These are phyloP conservation scores for Mycogona germanica DNA, from an alignment of 2,888 invertebrate species.

Conservation along the genomic window DNA sequence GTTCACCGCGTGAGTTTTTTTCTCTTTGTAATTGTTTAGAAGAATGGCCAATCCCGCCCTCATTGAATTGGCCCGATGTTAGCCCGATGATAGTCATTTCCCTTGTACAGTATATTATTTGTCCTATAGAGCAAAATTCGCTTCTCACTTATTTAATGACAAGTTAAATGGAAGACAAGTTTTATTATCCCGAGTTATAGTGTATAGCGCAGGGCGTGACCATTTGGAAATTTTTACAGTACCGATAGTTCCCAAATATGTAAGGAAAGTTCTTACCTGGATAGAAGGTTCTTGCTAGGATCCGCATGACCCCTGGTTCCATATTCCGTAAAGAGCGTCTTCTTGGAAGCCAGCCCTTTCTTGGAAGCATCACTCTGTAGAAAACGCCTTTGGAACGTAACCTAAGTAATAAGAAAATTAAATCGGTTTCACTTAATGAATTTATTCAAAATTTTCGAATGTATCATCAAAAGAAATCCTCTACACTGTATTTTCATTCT, in stretches of 20 bases:
- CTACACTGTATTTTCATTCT: no score
- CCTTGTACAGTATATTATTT: no score
- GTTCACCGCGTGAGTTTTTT: no score
- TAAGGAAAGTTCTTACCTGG: conserved; percentile 28
- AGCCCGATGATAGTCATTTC: no score
- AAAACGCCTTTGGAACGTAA: conserved; percentile 31
- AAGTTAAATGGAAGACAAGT: no score
- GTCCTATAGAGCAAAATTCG: no score
- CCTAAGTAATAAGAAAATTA: conserved; percentile 24
- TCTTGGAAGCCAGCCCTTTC: conserved; percentile 34
- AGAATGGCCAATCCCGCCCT: no score
- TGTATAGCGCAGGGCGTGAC: no score
- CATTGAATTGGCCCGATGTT: no score
- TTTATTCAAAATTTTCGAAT: neutral
- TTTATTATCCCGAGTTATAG: no score
- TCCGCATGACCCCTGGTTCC: conserved; percentile 40
- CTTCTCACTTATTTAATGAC: no score
- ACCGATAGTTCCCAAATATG: neutral
- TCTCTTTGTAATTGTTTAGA: no score
- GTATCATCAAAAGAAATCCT: neutral
- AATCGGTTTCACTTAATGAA: neutral
- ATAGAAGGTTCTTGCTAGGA: conserved; percentile 39
- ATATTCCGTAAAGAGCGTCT: conserved; percentile 38
- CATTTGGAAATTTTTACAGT: neutral
- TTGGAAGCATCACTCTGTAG: conserved; percentile 38